Conservation (phyloP, 2,113 vertebrate species). For the Procavia capensis region DNA sequence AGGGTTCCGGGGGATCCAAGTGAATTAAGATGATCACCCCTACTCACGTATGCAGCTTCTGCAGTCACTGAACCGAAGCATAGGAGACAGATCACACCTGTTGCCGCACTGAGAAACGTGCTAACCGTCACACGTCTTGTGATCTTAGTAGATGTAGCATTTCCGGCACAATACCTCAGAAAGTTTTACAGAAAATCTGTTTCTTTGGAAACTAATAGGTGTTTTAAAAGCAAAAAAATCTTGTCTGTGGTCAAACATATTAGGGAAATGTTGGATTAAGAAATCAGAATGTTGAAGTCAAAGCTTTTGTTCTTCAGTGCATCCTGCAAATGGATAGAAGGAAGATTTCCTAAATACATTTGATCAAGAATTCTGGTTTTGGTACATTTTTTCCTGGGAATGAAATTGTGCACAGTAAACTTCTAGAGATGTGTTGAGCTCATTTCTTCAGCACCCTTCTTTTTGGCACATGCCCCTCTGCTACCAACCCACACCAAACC, state of each 20-base stretch:
- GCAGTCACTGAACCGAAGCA: not conserved
- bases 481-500: not conserved
- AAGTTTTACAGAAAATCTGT: not conserved
- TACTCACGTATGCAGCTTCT: too few species aligned
- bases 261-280: not conserved
- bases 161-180: not conserved
- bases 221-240: slow-evolving; percentile 2
- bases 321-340: not conserved
- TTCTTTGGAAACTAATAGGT: not conserved
- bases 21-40: not conserved
- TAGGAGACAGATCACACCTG: not conserved
- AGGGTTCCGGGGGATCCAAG: not conserved
- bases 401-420: not conserved
- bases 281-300: not conserved
- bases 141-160: not conserved
- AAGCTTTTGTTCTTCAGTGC: not conserved
- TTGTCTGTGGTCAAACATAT: not conserved
- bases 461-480: not conserved
- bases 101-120: not conserved
- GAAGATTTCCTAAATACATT: not conserved
- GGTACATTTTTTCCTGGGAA: not conserved
- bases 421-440: not conserved
- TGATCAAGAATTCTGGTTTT: not conserved
- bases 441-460: not conserved
- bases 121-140: not conserved